Conservation (phyloP, 1,140 invertebrate species). For the Pachypeltis micranthus region DNA sequence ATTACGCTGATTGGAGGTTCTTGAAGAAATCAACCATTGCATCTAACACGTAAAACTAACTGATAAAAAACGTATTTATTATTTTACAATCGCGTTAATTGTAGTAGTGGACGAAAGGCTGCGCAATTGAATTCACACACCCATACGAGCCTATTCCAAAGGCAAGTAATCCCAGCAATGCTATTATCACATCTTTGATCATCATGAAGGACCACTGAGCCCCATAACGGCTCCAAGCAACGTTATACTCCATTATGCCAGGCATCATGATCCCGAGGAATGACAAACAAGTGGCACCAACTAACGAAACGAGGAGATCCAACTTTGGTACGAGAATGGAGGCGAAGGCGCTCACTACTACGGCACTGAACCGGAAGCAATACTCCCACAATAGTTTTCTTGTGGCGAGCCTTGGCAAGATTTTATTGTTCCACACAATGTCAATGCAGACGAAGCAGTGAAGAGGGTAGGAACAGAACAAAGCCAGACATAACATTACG, state of each 20-base stretch:
- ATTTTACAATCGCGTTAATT: no score
- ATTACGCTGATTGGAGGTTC: no score
- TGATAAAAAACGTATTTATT: no score
- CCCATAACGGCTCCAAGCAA: neutral
- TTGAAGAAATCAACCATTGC: no score
- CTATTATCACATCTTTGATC: neutral
- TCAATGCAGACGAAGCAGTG: slow-evolving; percentile 3
- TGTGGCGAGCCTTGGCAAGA: neutral
- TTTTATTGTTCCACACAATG: neutral
- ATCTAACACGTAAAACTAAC: no score
- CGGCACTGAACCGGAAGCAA: neutral
- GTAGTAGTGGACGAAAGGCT: no score
- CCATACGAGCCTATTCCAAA: neutral
- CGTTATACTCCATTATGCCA: neutral
- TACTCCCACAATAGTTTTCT: neutral
- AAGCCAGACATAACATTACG: neutral
- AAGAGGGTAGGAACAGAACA: neutral
- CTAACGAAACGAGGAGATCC: neutral
- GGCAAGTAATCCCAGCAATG: neutral
- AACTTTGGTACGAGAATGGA: neutral
- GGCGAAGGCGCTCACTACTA: neutral
- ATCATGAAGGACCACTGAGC: neutral
- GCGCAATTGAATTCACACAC: no score
- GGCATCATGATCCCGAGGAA: slow-evolving; percentile 5
- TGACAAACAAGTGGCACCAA: neutral